Evolutionary conservation across 2,797 vertebrate species (phyloP), one percentile per base, ranked within the genome.

Genomic region (Paramormyrops hopkinsi): DNA sequence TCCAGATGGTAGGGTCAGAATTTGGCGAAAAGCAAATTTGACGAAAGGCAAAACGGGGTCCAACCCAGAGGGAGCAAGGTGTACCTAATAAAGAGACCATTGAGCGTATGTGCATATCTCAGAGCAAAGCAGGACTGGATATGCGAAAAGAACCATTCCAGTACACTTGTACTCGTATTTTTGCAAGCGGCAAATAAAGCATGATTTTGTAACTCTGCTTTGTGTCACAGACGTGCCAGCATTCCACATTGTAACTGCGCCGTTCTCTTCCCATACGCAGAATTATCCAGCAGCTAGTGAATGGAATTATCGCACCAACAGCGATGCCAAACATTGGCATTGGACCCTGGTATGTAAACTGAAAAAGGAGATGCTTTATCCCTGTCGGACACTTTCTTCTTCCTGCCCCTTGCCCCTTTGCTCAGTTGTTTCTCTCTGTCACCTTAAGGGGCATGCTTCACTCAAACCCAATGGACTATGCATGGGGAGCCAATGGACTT

Each of bases 391-490:
- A 6, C 41, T 44, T 82, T 46, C 17, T 4, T 44, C 3, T n/a
- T 19, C 22, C 29, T 46, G 37, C 7, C 37, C 4, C 22, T 44
- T 44, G 53, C 44, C 86, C 87, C 1, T 90, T 1, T 65, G 5
- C 7, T 86, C 12, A 83, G 29, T 7, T 14, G 19, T 51, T 19
- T 87, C 14, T 17, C 19, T 44, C 86, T 25, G 12, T 44, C 89
- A 73, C n/a, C 89, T 91, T 84, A 84, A 99, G 99, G 99, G 98
- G 97, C 44, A 97, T 99, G 95, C 92, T 99, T 91, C 98, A 99
- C 95, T 99, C 98, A 19, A 99, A 97, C 93, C 98, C 98, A 4
- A 98, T 99, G 98, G 98, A 99, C 94, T 99, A 99, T 0, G 98
- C 98, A 2, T 99, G 98, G 99, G 98, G 98, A 54, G 97, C 97